Conservation (phyloP, 2,113 vertebrate species). For the Ptilonorhynchus violaceus region DNA sequence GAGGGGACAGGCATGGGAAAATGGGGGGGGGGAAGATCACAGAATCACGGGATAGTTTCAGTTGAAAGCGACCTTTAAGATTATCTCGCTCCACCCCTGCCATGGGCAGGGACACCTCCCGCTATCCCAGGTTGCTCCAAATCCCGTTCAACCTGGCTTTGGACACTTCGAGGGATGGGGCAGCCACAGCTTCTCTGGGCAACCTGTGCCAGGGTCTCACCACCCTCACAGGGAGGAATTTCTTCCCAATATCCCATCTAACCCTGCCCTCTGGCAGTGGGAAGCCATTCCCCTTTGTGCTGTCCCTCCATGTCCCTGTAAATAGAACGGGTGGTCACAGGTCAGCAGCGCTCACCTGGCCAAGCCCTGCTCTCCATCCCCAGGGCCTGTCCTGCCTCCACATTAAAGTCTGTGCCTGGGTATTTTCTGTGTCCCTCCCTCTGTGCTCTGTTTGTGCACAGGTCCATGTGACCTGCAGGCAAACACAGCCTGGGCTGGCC, state of each 20-base stretch:
- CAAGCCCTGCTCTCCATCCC: background rate
- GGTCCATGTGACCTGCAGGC: background rate
- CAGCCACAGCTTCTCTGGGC: background rate
- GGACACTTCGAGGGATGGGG: background rate
- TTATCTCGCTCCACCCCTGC: background rate
- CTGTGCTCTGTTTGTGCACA: background rate
- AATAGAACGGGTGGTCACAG: background rate
- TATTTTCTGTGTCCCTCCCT: background rate
- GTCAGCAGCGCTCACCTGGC: fast-evolving
- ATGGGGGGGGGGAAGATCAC: background rate
- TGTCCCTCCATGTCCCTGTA: background rate
- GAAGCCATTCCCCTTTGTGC: background rate
- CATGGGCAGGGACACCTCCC: background rate
- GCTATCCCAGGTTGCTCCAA: background rate
- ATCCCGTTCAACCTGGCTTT: fast-evolving
- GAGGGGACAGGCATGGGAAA: background rate
- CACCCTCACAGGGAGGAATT: background rate
- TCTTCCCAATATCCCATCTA: background rate
- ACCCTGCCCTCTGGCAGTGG: background rate
- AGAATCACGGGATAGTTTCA: background rate
- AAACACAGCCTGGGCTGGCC: background rate
- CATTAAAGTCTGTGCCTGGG: background rate
- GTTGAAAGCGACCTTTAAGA: background rate
- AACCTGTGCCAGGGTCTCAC: fast-evolving
- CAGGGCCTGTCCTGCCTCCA: background rate